Conservation (phyloP, 2,113 vertebrate species). For the Neotragus moschatus region DNA sequence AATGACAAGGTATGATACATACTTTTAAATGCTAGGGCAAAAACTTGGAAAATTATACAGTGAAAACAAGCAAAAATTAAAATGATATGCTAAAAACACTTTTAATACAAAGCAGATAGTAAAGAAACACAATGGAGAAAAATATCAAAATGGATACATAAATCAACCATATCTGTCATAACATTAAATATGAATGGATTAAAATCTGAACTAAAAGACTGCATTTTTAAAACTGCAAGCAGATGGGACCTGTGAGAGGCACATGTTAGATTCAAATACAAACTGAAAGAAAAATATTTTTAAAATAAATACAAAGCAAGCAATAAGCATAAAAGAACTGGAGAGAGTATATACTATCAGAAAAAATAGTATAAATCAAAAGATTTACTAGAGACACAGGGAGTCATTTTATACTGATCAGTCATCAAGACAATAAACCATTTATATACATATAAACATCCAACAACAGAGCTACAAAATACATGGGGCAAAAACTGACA, state of each 20-base stretch:
- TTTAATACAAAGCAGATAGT: background rate
- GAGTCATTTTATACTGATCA: background rate
- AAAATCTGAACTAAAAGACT: background rate
- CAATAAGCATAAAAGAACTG: background rate
- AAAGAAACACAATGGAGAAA: background rate
- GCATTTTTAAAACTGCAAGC: background rate
- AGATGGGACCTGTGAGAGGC: background rate
- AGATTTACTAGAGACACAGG: background rate
- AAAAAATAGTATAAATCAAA: background rate
- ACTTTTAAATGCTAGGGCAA: background rate
- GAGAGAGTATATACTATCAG: background rate
- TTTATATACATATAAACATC: background rate
- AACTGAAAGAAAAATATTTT: background rate
- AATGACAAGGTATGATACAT: background rate
- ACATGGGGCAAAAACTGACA: background rate
- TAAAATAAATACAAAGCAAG: background rate
- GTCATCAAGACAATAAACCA: background rate
- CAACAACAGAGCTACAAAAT: background rate
- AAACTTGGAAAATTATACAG: background rate
- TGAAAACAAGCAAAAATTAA: background rate
- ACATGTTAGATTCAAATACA: background rate
- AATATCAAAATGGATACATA: constrained; percentile 8
- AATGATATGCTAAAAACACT: background rate
- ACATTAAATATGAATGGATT: background rate
- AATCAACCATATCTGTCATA: background rate